Conservation (phyloP, 2,797 vertebrate genomes). For the Ctenopoma multispine region DNA sequence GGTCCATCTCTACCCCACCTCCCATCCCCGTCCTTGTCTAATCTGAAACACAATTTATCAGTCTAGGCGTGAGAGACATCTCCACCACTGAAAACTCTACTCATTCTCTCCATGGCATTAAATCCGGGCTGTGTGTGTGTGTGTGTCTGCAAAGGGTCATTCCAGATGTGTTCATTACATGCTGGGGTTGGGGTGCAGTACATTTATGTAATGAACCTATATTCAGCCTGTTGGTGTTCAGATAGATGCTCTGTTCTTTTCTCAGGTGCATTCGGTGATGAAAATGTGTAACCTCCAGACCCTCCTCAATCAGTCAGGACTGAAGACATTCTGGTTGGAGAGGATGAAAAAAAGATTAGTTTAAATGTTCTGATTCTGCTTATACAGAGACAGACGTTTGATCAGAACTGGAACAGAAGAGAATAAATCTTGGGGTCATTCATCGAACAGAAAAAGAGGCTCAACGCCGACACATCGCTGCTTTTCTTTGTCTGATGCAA, state of each 20-base stretch:
- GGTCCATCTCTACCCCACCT: background rate
- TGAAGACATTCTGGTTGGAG: background rate
- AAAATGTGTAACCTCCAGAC: slow-evolving; percentile 4
- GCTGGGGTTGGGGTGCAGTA: slow-evolving; percentile 11
- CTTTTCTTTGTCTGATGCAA: background rate
- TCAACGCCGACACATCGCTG: background rate
- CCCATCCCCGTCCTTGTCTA: slow-evolving; percentile 33
- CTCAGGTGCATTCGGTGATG: slow-evolving; percentile 13
- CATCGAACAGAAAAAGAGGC: background rate
- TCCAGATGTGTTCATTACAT: slow-evolving; percentile 38
- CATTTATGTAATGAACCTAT: slow-evolving; percentile 52
- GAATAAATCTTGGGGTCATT: background rate
- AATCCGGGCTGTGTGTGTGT: background rate
- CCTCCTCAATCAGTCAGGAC: background rate
- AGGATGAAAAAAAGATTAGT: background rate
- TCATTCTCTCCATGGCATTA: slow-evolving; percentile 9
- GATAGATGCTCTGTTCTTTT: background rate
- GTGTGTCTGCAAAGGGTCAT: slow-evolving; percentile 29
- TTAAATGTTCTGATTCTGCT: background rate
- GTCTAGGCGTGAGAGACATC: slow-evolving; percentile 45
- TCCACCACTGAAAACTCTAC: slow-evolving; percentile 5
- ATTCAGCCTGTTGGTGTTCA: background rate
- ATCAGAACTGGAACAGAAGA: background rate
- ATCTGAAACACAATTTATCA: slow-evolving; percentile 69
- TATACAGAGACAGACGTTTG: background rate